Evolutionary conservation across 2,797 vertebrate species (phyloP), one percentile per base, ranked within the genome.

Genomic region (Rhadinocentrus ornatus): DNA sequence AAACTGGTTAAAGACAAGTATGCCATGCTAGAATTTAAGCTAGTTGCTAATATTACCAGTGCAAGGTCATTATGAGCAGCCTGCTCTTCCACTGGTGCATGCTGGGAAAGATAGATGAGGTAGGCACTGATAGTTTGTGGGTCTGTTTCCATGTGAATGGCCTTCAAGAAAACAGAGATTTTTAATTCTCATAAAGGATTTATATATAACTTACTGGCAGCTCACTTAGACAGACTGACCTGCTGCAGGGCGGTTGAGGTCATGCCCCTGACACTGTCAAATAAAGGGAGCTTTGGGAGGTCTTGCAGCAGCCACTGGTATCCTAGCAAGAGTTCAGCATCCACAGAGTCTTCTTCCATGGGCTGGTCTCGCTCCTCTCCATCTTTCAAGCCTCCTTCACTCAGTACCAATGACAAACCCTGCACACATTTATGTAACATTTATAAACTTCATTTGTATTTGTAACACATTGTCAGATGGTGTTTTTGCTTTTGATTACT

Each of bases 101-200:
- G 96, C 93, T 99, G 97, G 86, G 98, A 99, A 13, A 99, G 94
- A 89, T 99, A 99, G 80, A 99, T 96, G 73, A 99, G 92, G 87
- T 99, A 99, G 57, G 98, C 97, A 1, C 97, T 99, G 89, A 99
- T 97, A 18, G 97, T 98, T 88, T 98, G 96, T 0, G 97, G 97
- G 78, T 99, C 97, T 0, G 98, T 99, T 91, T 99, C 98, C 96
- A 99, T 95, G 86, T 99, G 98, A 84, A 99, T 96, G 66, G 98
- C 98, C 98, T 99, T 72, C 0, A 48, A 66, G 37, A 52, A 26
- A 82, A 2, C 4, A 80, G 15, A 73, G 0, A 72, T 13, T 12
- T 35, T 34, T 16, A 12, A 32, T 29, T 34, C 4, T 62, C 9
- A 1, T 20, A 0, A 50, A 66, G 10, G 32, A 3, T 64, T 31